Evolutionary conservation across 2,888 invertebrate genomes (phyloP), one percentile per base, ranked within the genome.

Genomic region (Patella ulyssiponensis): DNA sequence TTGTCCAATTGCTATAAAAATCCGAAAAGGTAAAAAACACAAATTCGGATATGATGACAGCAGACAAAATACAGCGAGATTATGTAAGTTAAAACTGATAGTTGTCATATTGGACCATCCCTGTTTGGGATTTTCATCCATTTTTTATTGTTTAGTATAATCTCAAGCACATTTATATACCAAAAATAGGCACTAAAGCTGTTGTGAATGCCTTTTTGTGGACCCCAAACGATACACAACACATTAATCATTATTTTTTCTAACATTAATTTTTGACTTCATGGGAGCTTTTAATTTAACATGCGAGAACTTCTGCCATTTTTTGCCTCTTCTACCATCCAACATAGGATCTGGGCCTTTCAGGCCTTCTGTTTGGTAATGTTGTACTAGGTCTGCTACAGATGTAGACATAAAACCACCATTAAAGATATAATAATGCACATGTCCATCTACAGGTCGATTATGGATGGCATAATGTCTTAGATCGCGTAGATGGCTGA

Each of bases 271-370:
- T 14, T 23, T 64, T 12, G 64, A 64, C 44, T 58, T 76, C 15
- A 76, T 53, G 11, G 76, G 76, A 33, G 17, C 58, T 71, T 69
- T 71, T 23, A 76, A 71, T 5, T 71, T 52, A 7, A 76, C 71
- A 58, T 76, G 76, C 15, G 76, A 76, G 56, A 76, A 76, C 23
- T 76, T 53, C 51, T 76, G 76, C 76, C 76, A 76, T 44, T 58
- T 53, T 44, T 76, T 76, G 11, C 76, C 76, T 27, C 76, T 51
- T 27, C 76, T 72, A 5, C 33, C 54, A 23, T 53, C 71, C 69
- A 9, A n/a, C 11, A 27, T 53, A 14, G 70, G 69, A 33, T 76
- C 76, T 44, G 76, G 76, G n/a, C 76, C 76, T 20, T 76, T 76
- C 71, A 76, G 58, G 11, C 76, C 76, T 51, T 76, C 76, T 44